Evolutionary conservation across 2,113 vertebrate species (phyloP).

Genomic region (Brachirus orientalis): DNA sequence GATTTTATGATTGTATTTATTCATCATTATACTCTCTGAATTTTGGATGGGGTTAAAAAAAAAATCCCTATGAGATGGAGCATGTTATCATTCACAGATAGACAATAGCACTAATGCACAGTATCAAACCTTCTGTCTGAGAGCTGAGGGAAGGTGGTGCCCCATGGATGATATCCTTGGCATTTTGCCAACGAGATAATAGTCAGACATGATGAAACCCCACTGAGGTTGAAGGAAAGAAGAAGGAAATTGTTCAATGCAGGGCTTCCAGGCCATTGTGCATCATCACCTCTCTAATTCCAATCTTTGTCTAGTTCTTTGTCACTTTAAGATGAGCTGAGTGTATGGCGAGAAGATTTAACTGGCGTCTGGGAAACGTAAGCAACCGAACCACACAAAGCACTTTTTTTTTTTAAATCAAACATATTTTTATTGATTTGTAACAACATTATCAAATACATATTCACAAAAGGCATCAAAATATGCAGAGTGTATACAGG

Average conservation of each 20-base stretch:
- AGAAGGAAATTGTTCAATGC: slow-evolving; percentile 23
- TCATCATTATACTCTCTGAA: slow-evolving; percentile 5
- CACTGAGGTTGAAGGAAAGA: slow-evolving; percentile 27
- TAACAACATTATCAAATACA: no score
- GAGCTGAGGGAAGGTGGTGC: slow-evolving; percentile 10
- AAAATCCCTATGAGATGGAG: slow-evolving; percentile 2
- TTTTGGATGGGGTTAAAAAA: no score
- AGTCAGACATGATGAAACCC: slow-evolving; percentile 36
- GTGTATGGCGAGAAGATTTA: neutral
- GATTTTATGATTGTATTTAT: slow-evolving; percentile 17
- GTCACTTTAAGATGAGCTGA: slow-evolving; percentile 6
- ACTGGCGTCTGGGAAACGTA: slow-evolving; percentile 11
- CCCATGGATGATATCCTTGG: slow-evolving; percentile 37
- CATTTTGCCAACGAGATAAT: slow-evolving; percentile 33
- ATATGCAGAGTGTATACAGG: no score
- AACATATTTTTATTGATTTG: no score
- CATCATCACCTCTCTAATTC: slow-evolving; percentile 7
- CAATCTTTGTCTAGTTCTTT: neutral
- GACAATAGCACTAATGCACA: slow-evolving; percentile 7
- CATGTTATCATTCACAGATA: neutral
- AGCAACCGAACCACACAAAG: neutral
- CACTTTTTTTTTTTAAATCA: no score
- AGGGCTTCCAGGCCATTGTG: slow-evolving; percentile 16
- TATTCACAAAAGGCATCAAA: no score
- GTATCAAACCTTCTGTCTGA: slow-evolving; percentile 7